Percentiles rank a stretch among this genome's conserved stretches.
These are phyloP conservation scores for Thereva nobilitata DNA, from an alignment of 2,888 invertebrate species.

Conservation along the genomic window DNA sequence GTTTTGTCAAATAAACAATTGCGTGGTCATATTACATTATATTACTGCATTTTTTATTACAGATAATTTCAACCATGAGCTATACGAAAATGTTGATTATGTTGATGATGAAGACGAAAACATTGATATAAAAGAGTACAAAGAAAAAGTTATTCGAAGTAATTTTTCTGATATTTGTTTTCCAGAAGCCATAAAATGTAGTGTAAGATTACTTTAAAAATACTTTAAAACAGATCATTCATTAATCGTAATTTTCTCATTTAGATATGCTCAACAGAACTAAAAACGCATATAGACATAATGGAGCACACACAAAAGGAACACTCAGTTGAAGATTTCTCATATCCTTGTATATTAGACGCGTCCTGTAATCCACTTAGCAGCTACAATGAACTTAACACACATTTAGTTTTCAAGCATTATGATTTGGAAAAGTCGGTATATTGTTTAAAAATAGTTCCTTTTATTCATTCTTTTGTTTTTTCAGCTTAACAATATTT, in stretches of 20 bases:
- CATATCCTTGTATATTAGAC: conserved; percentile 48
- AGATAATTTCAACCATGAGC: not conserved
- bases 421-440: conserved; percentile 45
- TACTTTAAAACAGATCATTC: not conserved
- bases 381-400: too few relatives aligned
- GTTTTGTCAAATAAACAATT: too few relatives aligned
- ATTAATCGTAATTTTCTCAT: not conserved
- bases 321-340: conserved; percentile 35
- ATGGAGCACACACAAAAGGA: conserved; percentile 37
- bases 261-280: conserved; percentile 39
- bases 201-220: conserved; percentile 32
- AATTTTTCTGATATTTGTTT: conserved; percentile 39
- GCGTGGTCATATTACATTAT: too few relatives aligned
- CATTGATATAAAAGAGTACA: conserved; percentile 35
- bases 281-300: conserved; percentile 38
- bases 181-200: conserved; percentile 40
- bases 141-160: conserved; percentile 24
- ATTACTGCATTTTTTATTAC: not conserved
- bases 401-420: conserved; percentile 51
- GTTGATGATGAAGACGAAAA: conserved; percentile 36
- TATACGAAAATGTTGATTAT: conserved; percentile 35
- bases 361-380: conserved; percentile 43
- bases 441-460: conserved; percentile 12
- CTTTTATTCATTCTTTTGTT: not conserved
- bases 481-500: conserved; percentile 24